A percentile compares a stretch with the other conserved stretches of the same genome.
phyloP scores from a whole-genome alignment of 2,888 invertebrate genomes.

The Ochropleura plecta region DNA sequence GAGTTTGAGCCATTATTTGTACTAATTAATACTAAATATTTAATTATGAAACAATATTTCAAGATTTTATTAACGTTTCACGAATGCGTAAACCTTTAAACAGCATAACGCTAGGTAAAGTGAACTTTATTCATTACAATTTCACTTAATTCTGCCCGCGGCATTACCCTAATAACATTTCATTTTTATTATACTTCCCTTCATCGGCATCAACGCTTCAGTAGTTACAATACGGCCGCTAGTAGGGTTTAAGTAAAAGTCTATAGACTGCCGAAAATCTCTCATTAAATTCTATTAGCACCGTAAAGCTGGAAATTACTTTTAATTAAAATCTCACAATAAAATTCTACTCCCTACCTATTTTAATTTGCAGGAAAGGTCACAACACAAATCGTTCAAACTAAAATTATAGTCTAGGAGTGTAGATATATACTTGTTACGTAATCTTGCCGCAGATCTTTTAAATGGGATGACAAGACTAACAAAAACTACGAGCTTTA shows the following conservation, averaged over 20 bases:
- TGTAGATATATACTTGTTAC: background rate
- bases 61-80: conserved; percentile 33
- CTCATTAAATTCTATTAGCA: conserved; percentile 46
- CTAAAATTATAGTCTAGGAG: background rate
- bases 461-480: background rate
- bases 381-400: conserved; percentile 12
- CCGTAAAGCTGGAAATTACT: conserved; percentile 27
- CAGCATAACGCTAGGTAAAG: conserved; percentile 17
- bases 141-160: conserved; percentile 31
- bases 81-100: conserved; percentile 25
- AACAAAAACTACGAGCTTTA: background rate
- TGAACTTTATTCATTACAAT: conserved; percentile 54
- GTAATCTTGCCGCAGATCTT: background rate
- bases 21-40: conserved; percentile 12
- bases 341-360: conserved; percentile 1
- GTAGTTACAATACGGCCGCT: conserved; percentile 25
- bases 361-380: conserved; percentile 12
- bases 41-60: conserved; percentile 29
- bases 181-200: conserved; percentile 47
- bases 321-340: conserved; percentile 47
- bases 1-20: too few relatives aligned
- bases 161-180: conserved; percentile 43
- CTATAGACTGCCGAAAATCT: conserved; percentile 38
- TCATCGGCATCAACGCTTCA: conserved; percentile 22
- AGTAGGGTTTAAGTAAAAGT: conserved; percentile 48